Conservation (phyloP, 2,113 vertebrate genomes). For the Microtus pennsylvanicus region DNA sequence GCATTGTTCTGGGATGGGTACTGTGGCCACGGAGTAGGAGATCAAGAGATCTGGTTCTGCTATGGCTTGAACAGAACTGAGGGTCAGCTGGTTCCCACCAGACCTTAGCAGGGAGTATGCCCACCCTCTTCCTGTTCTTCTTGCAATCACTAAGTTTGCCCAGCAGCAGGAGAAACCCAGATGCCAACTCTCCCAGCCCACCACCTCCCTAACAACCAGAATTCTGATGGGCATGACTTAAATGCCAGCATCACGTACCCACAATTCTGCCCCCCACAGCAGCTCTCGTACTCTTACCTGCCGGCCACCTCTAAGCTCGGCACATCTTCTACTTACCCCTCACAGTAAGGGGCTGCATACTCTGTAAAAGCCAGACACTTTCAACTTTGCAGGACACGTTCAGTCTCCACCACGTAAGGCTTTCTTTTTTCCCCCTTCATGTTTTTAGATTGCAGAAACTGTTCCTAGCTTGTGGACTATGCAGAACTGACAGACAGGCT, state of each 20-base stretch:
- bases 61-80: rapidly evolving
- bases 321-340: not conserved
- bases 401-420: not conserved
- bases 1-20: not conserved
- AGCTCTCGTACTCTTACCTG: rapidly evolving
- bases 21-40: rapidly evolving
- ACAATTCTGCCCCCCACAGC: rapidly evolving
- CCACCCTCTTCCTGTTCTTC: not conserved
- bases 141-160: not conserved
- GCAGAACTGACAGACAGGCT: not conserved
- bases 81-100: not conserved
- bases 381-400: not conserved
- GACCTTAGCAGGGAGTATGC: not conserved
- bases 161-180: not conserved
- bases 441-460: not conserved
- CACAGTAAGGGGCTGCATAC: not conserved
- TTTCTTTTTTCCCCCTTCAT: no score
- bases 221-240: not conserved
- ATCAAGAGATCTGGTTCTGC: not conserved
- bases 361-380: not conserved
- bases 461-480: not conserved
- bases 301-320: not conserved
- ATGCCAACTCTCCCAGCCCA: not conserved
- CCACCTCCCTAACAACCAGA: not conserved
- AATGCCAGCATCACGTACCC: not conserved